A percentile compares a stretch with the other conserved stretches of the same genome.
Conservation (phyloP, 1,140 invertebrate species). For the Diachasma alloeum region DNA sequence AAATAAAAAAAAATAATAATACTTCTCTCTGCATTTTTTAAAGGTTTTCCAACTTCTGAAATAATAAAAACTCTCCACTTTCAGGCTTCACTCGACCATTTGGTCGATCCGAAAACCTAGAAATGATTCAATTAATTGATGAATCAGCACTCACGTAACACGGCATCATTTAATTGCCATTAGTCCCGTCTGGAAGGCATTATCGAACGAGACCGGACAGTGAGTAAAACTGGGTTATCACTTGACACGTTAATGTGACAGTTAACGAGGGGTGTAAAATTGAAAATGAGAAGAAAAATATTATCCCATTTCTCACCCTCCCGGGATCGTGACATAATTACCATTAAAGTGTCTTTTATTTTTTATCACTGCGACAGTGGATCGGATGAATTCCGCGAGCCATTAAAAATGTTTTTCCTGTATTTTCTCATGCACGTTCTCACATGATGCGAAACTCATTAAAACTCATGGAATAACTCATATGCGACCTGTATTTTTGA, state of each 20-base stretch:
- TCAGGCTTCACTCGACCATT: background rate
- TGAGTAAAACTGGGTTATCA: background rate
- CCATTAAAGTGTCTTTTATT: background rate
- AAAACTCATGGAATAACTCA: too few species aligned
- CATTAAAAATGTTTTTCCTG: too few species aligned
- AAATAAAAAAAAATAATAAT: too few species aligned
- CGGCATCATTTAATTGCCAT: background rate
- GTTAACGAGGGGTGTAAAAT: background rate
- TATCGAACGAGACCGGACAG: background rate
- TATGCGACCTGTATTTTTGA: too few species aligned
- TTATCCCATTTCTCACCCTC: too few species aligned
- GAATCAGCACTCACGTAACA: background rate
- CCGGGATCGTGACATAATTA: background rate
- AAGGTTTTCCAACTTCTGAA: too few species aligned
- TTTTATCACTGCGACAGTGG: too few species aligned
- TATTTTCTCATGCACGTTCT: too few species aligned
- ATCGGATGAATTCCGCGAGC: too few species aligned
- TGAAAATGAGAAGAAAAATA: background rate
- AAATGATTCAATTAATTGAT: background rate
- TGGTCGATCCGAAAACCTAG: too few species aligned
- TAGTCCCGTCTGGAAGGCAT: background rate
- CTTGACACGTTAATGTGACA: background rate
- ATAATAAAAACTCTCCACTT: slow-evolving; percentile 7
- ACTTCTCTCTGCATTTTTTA: too few species aligned
- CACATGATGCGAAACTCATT: too few species aligned